phyloP scores from a whole-genome alignment of 2,113 vertebrate genomes.

The Gallinago paraguaiae region DNA sequence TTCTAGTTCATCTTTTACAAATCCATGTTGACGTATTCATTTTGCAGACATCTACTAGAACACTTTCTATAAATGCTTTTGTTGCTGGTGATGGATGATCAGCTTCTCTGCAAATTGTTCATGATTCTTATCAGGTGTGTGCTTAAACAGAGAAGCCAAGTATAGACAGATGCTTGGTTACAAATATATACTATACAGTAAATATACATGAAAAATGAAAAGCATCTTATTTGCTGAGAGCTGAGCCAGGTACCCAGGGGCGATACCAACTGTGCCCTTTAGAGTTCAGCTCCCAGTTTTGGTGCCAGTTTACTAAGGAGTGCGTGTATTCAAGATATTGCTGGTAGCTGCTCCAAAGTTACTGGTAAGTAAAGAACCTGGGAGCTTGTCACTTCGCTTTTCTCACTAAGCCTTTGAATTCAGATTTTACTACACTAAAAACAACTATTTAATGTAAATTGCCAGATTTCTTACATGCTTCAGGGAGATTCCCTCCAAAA shows the following conservation, averaged over 20 bases:
- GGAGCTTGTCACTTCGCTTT: not conserved
- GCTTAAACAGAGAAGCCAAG: not conserved
- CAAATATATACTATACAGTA: not conserved
- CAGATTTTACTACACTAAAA: not conserved
- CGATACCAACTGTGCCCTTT: not conserved
- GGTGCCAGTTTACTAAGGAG: not conserved
- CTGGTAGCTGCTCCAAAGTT: not conserved
- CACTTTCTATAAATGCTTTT: not conserved
- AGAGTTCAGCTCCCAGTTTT: not conserved
- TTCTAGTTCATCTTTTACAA: not conserved
- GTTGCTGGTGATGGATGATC: accelerated
- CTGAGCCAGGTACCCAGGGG: not conserved
- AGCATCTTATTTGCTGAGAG: not conserved
- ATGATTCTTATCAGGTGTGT: not conserved
- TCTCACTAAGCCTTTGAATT: not conserved
- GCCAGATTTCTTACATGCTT: not conserved
- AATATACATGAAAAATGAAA: not conserved
- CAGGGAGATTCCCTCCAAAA: not conserved
- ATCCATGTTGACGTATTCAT: not conserved
- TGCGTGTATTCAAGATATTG: not conserved
- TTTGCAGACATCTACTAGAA: not conserved
- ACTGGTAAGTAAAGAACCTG: not conserved
- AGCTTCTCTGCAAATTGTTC: not conserved
- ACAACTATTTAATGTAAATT: not conserved
- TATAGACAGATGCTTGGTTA: not conserved